Evolutionary conservation across 2,888 invertebrate genomes (phyloP).

Genomic region (Apomyelois bistriatella): DNA sequence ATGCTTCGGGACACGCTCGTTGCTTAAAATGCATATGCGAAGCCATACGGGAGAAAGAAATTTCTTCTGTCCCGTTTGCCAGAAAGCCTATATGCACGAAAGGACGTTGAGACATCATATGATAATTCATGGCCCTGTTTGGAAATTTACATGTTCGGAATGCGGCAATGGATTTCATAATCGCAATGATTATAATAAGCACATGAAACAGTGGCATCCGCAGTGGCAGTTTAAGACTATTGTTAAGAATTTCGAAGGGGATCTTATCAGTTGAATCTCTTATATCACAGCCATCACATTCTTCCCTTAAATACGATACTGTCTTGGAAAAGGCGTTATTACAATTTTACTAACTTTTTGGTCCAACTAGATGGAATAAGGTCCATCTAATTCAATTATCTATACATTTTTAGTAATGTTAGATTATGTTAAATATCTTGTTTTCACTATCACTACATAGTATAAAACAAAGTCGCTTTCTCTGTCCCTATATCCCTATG

Average conservation of each 20-base stretch:
- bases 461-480: too few species aligned
- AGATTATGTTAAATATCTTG: too few species aligned
- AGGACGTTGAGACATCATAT: slow-evolving; percentile 66
- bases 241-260: slow-evolving; percentile 47
- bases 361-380: too few species aligned
- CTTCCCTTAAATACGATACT: too few species aligned
- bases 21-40: slow-evolving; percentile 62
- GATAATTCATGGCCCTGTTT: slow-evolving; percentile 55
- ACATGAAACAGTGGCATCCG: slow-evolving; percentile 69
- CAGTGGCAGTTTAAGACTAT: slow-evolving; percentile 58
- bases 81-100: slow-evolving; percentile 69
- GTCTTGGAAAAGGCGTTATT: too few species aligned
- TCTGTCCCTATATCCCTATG: too few species aligned
- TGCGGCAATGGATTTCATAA: slow-evolving; percentile 62
- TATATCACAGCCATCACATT: background rate
- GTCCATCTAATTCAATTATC: too few species aligned
- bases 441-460: too few species aligned
- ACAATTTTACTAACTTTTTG: too few species aligned
- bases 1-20: slow-evolving; percentile 61
- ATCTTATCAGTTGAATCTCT: slow-evolving; percentile 25
- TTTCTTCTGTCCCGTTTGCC: slow-evolving; percentile 59
- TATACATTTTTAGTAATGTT: too few species aligned
- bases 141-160: slow-evolving; percentile 57
- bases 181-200: slow-evolving; percentile 60
- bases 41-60: slow-evolving; percentile 67